These are phyloP conservation scores for Anser cygnoides DNA, from an alignment of 2,113 vertebrate species.

Conservation along the genomic window DNA sequence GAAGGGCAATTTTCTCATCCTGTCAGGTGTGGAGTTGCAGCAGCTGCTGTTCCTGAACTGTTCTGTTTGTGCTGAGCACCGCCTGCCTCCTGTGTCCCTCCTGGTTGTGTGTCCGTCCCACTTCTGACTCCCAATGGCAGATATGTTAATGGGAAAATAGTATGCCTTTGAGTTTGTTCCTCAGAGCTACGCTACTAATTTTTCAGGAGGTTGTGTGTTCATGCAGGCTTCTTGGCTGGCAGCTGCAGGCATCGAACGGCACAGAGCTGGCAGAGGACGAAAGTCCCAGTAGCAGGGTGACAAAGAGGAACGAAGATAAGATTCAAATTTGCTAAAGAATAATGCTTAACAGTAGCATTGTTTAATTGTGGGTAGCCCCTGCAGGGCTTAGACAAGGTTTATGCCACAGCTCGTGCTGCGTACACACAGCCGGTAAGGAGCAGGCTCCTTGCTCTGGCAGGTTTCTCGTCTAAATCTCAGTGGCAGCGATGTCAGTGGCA, in stretches of 20 bases:
- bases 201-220: not conserved
- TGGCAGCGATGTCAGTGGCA: not conserved
- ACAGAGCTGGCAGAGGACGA: not conserved
- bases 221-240: not conserved
- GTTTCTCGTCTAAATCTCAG: not conserved
- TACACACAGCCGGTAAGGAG: not conserved
- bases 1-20: not conserved
- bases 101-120: accelerated
- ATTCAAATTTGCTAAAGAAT: not conserved
- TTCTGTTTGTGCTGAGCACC: not conserved
- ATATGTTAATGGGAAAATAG: not conserved
- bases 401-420: not conserved
- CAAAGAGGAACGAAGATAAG: not conserved
- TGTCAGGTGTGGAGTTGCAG: not conserved
- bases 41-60: not conserved
- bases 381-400: not conserved
- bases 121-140: not conserved
- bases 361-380: not conserved
- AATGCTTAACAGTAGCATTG: not conserved
- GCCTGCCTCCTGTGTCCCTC: not conserved
- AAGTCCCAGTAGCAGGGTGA: not conserved
- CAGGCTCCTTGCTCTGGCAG: not conserved
- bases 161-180: not conserved
- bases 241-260: no score
- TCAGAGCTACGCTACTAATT: not conserved